A percentile compares a stretch with the other conserved stretches of the same genome.
Conservation (phyloP, 2,113 vertebrate species). For the Cairina moschata region DNA sequence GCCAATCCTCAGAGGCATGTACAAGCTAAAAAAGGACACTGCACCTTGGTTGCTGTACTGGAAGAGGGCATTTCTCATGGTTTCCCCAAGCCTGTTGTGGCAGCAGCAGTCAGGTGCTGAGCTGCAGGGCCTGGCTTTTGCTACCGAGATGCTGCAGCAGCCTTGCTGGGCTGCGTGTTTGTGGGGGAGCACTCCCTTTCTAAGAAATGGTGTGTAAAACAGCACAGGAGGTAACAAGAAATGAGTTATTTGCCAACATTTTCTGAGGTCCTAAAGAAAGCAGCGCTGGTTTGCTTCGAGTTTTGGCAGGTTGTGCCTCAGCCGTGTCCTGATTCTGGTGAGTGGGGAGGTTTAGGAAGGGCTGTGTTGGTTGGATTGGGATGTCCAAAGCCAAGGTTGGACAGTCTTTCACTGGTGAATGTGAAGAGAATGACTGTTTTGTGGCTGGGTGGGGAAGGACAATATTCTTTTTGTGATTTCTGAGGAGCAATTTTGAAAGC, state of each 20-base stretch:
- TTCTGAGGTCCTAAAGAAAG: background rate
- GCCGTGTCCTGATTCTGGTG: background rate
- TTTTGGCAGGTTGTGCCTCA: fast-evolving
- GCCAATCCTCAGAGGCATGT: fast-evolving
- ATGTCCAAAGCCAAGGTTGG: background rate
- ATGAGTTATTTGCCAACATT: background rate
- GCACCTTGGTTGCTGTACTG: background rate
- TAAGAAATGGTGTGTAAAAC: background rate
- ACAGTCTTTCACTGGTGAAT: background rate
- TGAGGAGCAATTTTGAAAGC: background rate
- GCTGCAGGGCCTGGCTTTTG: background rate
- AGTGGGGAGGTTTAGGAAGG: background rate
- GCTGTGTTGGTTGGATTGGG: fast-evolving
- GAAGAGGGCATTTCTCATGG: background rate
- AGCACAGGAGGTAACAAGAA: background rate
- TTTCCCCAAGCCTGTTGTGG: background rate
- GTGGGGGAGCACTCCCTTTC: background rate
- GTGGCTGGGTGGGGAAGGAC: background rate
- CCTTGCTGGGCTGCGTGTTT: background rate
- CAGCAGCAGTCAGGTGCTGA: background rate
- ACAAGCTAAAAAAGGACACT: background rate
- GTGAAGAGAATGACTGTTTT: background rate
- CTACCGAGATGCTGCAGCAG: background rate
- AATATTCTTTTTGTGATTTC: background rate
- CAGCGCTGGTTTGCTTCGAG: background rate